Evolutionary conservation across 1,140 invertebrate genomes (phyloP).

Genomic region (Ceratina calcarata): DNA sequence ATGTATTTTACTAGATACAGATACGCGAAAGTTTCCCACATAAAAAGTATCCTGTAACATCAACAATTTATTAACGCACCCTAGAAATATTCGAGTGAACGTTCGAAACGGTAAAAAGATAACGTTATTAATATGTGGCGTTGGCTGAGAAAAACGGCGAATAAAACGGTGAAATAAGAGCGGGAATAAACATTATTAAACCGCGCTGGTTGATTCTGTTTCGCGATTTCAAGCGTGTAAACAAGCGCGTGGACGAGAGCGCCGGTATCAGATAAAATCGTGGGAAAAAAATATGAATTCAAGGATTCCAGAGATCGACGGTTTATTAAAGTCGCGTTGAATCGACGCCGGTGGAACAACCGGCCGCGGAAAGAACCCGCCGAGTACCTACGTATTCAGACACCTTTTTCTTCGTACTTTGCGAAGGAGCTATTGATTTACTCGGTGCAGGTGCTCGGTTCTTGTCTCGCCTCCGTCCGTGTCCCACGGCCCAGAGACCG

Average conservation of each 20-base stretch:
- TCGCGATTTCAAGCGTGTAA: no score
- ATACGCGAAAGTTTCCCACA: neutral
- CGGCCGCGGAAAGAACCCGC: slow-evolving; percentile 19
- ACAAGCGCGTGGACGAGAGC: no score
- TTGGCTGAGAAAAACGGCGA: neutral
- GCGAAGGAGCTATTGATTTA: slow-evolving; percentile 42
- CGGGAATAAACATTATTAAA: no score
- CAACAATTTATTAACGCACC: neutral
- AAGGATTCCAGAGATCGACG: neutral
- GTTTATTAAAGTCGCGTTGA: slow-evolving; percentile 37
- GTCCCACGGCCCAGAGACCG: neutral
- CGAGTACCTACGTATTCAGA: slow-evolving; percentile 39
- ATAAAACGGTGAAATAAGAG: neutral
- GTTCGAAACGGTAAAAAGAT: neutral
- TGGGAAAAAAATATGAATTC: slow-evolving; percentile 7
- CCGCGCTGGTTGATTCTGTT: no score
- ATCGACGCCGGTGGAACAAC: slow-evolving; percentile 6
- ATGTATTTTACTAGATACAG: neutral
- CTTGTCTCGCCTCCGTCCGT: slow-evolving; percentile 1
- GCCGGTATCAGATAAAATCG: neutral
- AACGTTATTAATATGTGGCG: neutral
- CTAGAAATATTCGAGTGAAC: neutral
- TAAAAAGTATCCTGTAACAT: neutral
- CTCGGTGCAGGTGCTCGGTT: slow-evolving; percentile 14
- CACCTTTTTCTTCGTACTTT: slow-evolving; percentile 22